Evolutionary conservation across 2,888 invertebrate species (phyloP).

Genomic region (Oxycera nigricornis): DNA sequence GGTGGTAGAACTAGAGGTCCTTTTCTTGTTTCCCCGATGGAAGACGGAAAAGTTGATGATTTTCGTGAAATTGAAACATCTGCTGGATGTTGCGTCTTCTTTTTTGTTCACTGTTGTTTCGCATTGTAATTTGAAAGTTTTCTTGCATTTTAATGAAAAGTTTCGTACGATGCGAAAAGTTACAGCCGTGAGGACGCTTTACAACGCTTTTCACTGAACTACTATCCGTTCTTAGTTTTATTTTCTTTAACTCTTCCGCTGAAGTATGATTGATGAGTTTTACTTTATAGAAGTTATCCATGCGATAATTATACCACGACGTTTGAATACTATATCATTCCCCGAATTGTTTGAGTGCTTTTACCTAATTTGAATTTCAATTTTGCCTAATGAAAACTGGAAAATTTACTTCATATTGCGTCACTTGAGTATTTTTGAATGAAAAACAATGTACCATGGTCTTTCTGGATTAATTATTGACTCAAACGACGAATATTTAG

Average conservation of each 20-base stretch:
- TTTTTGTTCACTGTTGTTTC: neutral
- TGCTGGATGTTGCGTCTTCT: neutral
- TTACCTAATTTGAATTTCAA: neutral
- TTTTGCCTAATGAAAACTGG: neutral
- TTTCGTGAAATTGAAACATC: constrained; percentile 24
- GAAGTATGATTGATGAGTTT: constrained; percentile 10
- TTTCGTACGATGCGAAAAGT: no score
- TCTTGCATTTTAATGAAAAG: constrained; percentile 12
- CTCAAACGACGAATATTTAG: no score
- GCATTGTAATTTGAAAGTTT: constrained; percentile 20
- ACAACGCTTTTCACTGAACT: neutral
- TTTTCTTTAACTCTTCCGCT: neutral
- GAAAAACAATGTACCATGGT: neutral
- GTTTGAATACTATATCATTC: neutral
- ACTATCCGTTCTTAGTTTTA: neutral
- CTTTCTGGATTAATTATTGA: neutral
- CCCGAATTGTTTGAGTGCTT: neutral
- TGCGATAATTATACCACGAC: neutral
- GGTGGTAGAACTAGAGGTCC: neutral
- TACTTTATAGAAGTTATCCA: neutral
- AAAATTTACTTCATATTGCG: neutral
- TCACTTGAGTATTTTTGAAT: neutral
- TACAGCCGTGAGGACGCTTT: no score
- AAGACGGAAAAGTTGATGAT: constrained; percentile 29
- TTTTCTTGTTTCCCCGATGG: neutral